phyloP scores from a whole-genome alignment of 2,113 vertebrate genomes.

The Oryzias curvinotus region DNA sequence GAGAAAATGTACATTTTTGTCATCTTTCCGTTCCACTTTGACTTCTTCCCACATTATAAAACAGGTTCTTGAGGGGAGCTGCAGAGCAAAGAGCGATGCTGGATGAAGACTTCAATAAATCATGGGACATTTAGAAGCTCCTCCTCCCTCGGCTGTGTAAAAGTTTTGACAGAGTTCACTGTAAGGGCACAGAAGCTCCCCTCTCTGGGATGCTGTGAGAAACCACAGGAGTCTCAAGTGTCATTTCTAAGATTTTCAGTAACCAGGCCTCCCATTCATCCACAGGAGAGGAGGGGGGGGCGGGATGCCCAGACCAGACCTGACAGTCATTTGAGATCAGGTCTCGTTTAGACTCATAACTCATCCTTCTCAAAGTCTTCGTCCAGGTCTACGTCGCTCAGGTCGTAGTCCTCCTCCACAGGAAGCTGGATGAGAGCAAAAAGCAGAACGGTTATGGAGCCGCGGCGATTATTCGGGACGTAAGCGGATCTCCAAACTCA shows the following conservation, averaged over 20 bases:
- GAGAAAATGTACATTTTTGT: slow-evolving; percentile 13
- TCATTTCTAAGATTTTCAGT: slow-evolving; percentile 66
- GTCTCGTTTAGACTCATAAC: slow-evolving; percentile 76
- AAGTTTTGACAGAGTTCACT: slow-evolving; percentile 51
- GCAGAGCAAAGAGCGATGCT: slow-evolving; percentile 9
- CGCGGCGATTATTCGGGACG: not conserved
- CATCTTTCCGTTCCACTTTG: slow-evolving; percentile 36
- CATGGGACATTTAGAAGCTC: slow-evolving; percentile 27
- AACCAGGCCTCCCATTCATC: slow-evolving; percentile 56
- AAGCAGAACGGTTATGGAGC: not conserved
- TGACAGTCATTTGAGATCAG: slow-evolving; percentile 35
- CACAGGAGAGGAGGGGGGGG: slow-evolving; percentile 70
- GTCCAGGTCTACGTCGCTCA: slow-evolving; percentile 92
- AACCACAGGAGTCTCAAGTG: slow-evolving; percentile 53
- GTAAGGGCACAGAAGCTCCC: slow-evolving; percentile 10
- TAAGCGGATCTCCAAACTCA: not conserved
- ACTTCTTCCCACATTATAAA: slow-evolving; percentile 44
- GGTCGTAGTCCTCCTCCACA: slow-evolving; percentile 92
- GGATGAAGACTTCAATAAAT: slow-evolving; percentile 23
- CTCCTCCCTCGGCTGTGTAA: slow-evolving; percentile 26
- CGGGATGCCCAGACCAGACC: slow-evolving; percentile 31
- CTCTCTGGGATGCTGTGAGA: slow-evolving; percentile 44
- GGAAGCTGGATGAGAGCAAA: slow-evolving; percentile 81
- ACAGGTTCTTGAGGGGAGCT: slow-evolving; percentile 15
- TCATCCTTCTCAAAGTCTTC: slow-evolving; percentile 81